Base-by-base conservation (phyloP, 2,888 invertebrate species). In the Flexamia atlantica region DNA sequence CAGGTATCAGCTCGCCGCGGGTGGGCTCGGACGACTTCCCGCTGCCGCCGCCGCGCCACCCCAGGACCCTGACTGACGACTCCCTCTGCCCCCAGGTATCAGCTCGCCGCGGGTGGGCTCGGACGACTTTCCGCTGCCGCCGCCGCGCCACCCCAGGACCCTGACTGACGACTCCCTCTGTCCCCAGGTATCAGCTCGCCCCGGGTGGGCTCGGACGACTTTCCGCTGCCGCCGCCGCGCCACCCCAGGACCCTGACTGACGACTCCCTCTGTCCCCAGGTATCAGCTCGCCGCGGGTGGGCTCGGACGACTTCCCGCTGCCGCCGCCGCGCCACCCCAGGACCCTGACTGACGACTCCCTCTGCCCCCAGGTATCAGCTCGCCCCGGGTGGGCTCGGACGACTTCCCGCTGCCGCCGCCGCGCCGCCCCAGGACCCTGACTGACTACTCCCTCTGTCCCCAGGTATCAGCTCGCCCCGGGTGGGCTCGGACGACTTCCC, bases 291-390 rank as follows among this genome's bases (percentile, higher is more conserved):
- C 85, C 86, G 9, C 53, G 87, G 28, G 85, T 85, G 25, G 87
- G 87, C 9, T 72, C 85, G 28, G 87, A 87, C 70, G 87, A 86
- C 28, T 87, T 86, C 80, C 92, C 92, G 0, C 90, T 97, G 4
- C 92, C 94, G 0, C 93, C 94, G 84, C 92, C 96, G 0, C 92
- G 97, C 46, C 89, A 91, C 10, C n/a, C n/a, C n/a, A n/a, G n/a
- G n/a, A n/a, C n/a, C n/a, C n/a, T n/a, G n/a, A n/a, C n/a, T n/a
- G n/a, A n/a, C n/a, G n/a, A n/a, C n/a, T n/a, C n/a, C n/a, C n/a
- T 64, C 50, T 50, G 50, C 17, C 36, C 53, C 17, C 81, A 88
- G 88, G 87, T 72, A 87, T 88, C 50, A 87, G 87, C 42, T 82
- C 84, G 76, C 85, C 86, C 10, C 53, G 87, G 28, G 85, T 85